These are phyloP conservation scores for Drosophila picticornis DNA, from an alignment of 2,888 invertebrate species.

Conservation along the genomic window DNA sequence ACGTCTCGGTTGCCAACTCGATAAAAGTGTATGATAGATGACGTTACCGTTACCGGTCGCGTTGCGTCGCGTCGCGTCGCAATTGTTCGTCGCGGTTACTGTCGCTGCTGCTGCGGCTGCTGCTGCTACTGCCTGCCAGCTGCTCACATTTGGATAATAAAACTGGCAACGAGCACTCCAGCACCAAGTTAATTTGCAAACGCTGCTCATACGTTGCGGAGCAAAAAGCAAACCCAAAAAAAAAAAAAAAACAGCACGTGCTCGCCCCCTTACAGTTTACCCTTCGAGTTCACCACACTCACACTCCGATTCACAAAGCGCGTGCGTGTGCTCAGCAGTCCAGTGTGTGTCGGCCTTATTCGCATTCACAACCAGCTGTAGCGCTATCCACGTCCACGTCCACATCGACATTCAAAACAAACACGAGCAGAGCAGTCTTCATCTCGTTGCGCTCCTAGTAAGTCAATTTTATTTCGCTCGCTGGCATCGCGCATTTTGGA, in stretches of 20 bases:
- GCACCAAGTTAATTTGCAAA: conserved; percentile 81
- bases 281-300: background rate
- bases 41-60: conserved; percentile 67
- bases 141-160: conserved; percentile 81
- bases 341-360: conserved; percentile 22
- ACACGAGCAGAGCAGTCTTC: conserved; percentile 55
- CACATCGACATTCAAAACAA: conserved; percentile 38
- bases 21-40: conserved; percentile 77
- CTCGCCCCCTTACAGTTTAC: background rate
- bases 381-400: conserved; percentile 16
- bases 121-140: conserved; percentile 44
- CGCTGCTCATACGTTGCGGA: conserved; percentile 76
- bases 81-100: conserved; percentile 36
- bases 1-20: conserved; percentile 66
- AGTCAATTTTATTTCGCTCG: conserved; percentile 45
- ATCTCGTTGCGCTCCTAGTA: conserved; percentile 69
- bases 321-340: conserved; percentile 67
- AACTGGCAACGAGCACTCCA: conserved; percentile 79
- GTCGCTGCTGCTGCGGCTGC: conserved; percentile 37
- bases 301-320: conserved; percentile 42
- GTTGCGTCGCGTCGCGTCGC: conserved; percentile 36
- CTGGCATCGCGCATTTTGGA: conserved; percentile 17
- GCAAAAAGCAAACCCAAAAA: conserved; percentile 55
- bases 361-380: conserved; percentile 21
- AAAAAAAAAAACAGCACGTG: conserved; percentile 33